A percentile compares a stretch with the other conserved stretches of the same genome.
These are phyloP conservation scores for Aspidiotus rigidus DNA, from an alignment of 2,888 invertebrate genomes.

Conservation along the genomic window DNA sequence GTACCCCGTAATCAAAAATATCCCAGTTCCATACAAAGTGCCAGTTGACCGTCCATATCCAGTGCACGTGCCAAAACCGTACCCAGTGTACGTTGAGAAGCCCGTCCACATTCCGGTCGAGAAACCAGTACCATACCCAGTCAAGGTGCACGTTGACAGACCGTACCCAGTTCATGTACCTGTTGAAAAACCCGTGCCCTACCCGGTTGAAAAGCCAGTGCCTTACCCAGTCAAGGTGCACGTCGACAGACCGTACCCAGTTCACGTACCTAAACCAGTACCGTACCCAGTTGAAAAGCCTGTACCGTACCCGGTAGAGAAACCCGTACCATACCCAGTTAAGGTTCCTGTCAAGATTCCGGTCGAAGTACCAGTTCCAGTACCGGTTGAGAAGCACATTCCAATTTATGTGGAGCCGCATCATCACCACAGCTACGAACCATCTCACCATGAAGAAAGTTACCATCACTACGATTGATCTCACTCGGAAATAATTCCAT, in stretches of 20 bases:
- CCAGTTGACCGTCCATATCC: slow-evolving; percentile 39
- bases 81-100: slow-evolving; percentile 66
- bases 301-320: slow-evolving; percentile 65
- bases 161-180: slow-evolving; percentile 50
- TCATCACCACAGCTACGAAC: slow-evolving; percentile 8
- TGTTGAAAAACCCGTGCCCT: slow-evolving; percentile 45
- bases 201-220: slow-evolving; percentile 40
- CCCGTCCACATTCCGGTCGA: slow-evolving; percentile 51
- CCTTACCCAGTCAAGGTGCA: slow-evolving; percentile 54
- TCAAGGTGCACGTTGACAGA: slow-evolving; percentile 39
- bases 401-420: slow-evolving; percentile 37
- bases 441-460: slow-evolving; percentile 15
- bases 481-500: background rate
- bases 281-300: slow-evolving; percentile 51
- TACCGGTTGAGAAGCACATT: slow-evolving; percentile 35
- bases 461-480: slow-evolving; percentile 26
- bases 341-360: slow-evolving; percentile 51
- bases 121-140: slow-evolving; percentile 47
- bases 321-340: slow-evolving; percentile 55
- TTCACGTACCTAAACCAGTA: slow-evolving; percentile 66
- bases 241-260: slow-evolving; percentile 46
- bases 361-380: slow-evolving; percentile 38
- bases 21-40: slow-evolving; percentile 62
- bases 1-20: slow-evolving; percentile 53
- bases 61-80: slow-evolving; percentile 57